These are phyloP conservation scores for Puntigrus tetrazona DNA, from an alignment of 2,113 vertebrate genomes.

Conservation along the genomic window DNA sequence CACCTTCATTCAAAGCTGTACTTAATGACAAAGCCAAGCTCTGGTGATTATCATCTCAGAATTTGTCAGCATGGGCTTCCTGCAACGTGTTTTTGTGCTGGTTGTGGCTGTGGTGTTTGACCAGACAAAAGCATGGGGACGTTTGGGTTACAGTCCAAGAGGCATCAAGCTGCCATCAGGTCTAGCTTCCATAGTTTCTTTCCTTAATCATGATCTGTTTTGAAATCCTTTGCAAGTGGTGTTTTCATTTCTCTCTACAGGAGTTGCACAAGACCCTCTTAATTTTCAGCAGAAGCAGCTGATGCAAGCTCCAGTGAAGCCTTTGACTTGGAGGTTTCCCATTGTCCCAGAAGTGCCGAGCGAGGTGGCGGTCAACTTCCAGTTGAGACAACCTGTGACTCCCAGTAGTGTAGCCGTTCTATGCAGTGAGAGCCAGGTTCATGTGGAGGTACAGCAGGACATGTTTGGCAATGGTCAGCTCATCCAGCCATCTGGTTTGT, in stretches of 20 bases:
- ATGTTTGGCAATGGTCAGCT: conserved; percentile 61
- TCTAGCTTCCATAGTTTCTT: not conserved
- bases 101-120: not conserved
- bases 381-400: conserved; percentile 28
- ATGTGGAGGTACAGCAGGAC: conserved; percentile 65
- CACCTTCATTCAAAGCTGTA: not conserved
- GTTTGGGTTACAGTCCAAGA: not conserved
- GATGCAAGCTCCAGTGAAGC: conserved; percentile 9
- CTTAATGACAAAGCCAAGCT: not conserved
- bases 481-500: conserved; percentile 55
- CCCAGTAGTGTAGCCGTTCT: conserved; percentile 40
- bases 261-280: not conserved
- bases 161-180: too few species aligned
- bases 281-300: conserved; percentile 34
- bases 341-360: conserved; percentile 22
- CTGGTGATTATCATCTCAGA: too few species aligned
- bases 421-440: conserved; percentile 56
- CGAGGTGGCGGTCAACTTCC: conserved; percentile 28
- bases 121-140: not conserved
- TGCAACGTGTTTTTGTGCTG: not conserved
- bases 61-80: not conserved
- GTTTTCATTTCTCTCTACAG: not conserved
- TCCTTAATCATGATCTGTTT: not conserved
- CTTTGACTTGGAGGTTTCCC: conserved; percentile 58
- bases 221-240: not conserved